Evolutionary conservation across 2,113 vertebrate species (phyloP).

Genomic region (Bubo scandiacus): DNA sequence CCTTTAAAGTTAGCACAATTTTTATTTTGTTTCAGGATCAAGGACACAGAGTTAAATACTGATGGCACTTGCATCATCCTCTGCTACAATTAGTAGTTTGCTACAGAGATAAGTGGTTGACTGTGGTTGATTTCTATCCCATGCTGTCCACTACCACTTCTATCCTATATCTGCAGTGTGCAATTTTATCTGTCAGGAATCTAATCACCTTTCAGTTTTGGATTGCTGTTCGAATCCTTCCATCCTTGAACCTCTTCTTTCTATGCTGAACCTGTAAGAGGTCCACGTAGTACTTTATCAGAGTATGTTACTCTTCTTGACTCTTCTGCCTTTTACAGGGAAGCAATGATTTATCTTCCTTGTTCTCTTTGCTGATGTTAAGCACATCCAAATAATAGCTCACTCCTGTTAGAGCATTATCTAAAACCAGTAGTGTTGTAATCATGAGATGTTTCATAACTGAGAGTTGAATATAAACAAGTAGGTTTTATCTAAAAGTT

Average conservation of each 20-base stretch:
- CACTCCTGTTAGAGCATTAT: not conserved
- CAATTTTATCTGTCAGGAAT: not conserved
- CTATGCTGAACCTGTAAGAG: not conserved
- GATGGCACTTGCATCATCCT: not conserved
- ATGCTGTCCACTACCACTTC: not conserved
- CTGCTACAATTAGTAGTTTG: not conserved
- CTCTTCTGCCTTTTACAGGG: not conserved
- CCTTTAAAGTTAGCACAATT: not conserved
- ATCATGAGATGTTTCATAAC: not conserved
- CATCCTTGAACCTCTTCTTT: not conserved
- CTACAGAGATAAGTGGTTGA: not conserved
- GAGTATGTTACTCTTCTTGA: accelerated
- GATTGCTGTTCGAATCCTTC: not conserved
- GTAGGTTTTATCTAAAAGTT: not conserved
- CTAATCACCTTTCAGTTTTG: not conserved
- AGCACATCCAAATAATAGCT: not conserved
- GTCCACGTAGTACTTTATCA: not conserved
- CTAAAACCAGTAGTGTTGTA: not conserved
- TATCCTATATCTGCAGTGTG: not conserved
- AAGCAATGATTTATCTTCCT: not conserved
- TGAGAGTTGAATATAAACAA: not conserved
- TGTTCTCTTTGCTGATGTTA: not conserved
- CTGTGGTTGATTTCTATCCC: not conserved
- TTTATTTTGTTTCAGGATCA: not conserved
- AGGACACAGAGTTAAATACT: not conserved